Conservation (phyloP, 37 sponge, comb jelly and placozoan species). For the Ianthella basta region DNA sequence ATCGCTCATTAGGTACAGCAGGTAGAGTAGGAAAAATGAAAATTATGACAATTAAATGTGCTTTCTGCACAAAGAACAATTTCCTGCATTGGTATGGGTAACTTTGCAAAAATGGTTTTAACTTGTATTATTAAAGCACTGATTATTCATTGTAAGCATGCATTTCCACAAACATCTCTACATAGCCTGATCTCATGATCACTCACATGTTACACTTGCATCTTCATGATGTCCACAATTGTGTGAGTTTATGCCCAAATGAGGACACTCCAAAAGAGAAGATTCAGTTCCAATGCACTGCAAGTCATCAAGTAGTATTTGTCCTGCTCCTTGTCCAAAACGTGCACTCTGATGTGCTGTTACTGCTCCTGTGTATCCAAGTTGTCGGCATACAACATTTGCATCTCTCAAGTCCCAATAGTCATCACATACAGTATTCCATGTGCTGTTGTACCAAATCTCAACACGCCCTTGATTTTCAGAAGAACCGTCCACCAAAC, state of each 20-base stretch:
- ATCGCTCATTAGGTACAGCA: too few relatives aligned
- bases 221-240: conserved; percentile 29
- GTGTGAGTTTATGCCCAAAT: background rate
- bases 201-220: conserved; percentile 17
- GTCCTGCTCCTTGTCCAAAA: conserved; percentile 9
- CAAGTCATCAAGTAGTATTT: conserved; percentile 7
- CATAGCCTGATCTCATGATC: too few relatives aligned
- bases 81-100: too few relatives aligned
- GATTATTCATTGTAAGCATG: too few relatives aligned
- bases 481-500: conserved; percentile 15
- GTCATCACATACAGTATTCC: conserved; percentile 31
- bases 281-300: conserved; percentile 4
- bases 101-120: too few relatives aligned
- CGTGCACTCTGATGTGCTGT: conserved; percentile 4
- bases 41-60: too few relatives aligned
- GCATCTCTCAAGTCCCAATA: conserved; percentile 36
- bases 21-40: too few relatives aligned
- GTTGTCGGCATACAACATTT: conserved; percentile 36
- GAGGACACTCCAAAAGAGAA: background rate
- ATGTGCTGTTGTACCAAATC: conserved; percentile 22
- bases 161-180: too few relatives aligned
- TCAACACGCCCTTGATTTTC: conserved; percentile 36
- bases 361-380: conserved; percentile 35
- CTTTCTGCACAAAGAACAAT: too few relatives aligned
- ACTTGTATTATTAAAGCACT: too few relatives aligned